Percentiles rank a stretch among this genome's conserved stretches.
Conservation (phyloP, 2,113 vertebrate genomes). For the Circaetus cinerascens region DNA sequence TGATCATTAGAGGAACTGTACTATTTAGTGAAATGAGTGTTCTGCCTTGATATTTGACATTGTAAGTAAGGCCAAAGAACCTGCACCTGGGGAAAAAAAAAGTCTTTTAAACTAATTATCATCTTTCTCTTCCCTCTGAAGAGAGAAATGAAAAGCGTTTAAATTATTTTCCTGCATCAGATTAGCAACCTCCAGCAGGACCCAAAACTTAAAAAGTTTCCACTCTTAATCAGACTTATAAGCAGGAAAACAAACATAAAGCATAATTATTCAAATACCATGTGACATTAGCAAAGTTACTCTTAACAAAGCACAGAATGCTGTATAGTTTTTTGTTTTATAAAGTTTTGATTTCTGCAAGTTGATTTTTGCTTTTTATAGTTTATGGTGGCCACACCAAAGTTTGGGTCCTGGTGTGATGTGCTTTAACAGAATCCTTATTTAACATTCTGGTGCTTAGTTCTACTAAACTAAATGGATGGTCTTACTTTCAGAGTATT, state of each 20-base stretch:
- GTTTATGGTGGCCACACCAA: neutral
- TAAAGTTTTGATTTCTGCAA: neutral
- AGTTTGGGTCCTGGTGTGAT: neutral
- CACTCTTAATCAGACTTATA: neutral
- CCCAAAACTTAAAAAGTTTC: neutral
- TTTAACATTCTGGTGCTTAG: neutral
- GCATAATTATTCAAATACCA: neutral
- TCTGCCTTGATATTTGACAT: neutral
- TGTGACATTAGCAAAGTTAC: neutral
- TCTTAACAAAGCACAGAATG: neutral
- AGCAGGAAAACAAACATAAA: neutral
- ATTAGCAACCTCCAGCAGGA: neutral
- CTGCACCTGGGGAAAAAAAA: too few species aligned
- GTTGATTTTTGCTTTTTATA: neutral
- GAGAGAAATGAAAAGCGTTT: neutral
- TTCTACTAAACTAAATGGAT: neutral
- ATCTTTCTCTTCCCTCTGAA: neutral
- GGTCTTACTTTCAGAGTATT: neutral
- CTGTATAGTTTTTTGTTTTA: neutral
- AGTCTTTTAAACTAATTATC: neutral
- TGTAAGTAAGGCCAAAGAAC: neutral
- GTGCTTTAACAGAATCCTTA: neutral
- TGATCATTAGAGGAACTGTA: neutral
- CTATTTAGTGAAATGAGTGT: neutral
- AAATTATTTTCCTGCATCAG: too few species aligned